phyloP scores from a whole-genome alignment of 2,797 vertebrate genomes.

The Cuculus canorus region DNA sequence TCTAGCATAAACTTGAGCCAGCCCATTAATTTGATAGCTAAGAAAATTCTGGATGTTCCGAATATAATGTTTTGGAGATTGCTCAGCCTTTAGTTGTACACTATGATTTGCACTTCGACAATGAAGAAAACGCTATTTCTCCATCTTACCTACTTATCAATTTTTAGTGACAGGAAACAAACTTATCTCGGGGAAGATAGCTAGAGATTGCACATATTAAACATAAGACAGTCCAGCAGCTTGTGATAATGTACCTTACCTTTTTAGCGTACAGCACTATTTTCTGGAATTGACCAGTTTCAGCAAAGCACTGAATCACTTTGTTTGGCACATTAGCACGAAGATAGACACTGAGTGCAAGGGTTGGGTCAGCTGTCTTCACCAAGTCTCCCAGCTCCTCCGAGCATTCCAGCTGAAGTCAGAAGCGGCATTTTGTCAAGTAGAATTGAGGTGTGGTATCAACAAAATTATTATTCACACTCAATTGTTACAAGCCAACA shows the following conservation, averaged over 20 bases:
- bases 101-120: not conserved
- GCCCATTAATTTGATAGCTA: not conserved
- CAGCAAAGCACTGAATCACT: constrained; percentile 95
- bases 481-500: not conserved
- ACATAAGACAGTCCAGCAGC: not conserved
- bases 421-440: constrained; percentile 11
- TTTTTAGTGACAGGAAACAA: not conserved
- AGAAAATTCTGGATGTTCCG: not conserved
- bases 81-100: not conserved
- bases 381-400: constrained; percentile 93
- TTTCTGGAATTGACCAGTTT: constrained; percentile 95
- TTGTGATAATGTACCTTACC: constrained; percentile 73
- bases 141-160: not conserved
- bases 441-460: not conserved
- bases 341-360: constrained; percentile 92
- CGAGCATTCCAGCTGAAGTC: constrained; percentile 89
- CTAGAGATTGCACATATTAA: not conserved
- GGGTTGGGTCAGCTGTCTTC: constrained; percentile 87
- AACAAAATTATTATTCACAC: not conserved
- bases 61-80: not conserved
- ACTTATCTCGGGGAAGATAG: constrained; percentile 7
- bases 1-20: not conserved
- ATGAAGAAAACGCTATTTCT: not conserved
- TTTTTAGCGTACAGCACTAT: constrained; percentile 94
- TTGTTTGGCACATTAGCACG: constrained; percentile 92